Conservation (phyloP, 2,888 invertebrate genomes). For the Callyntrura sp. region DNA sequence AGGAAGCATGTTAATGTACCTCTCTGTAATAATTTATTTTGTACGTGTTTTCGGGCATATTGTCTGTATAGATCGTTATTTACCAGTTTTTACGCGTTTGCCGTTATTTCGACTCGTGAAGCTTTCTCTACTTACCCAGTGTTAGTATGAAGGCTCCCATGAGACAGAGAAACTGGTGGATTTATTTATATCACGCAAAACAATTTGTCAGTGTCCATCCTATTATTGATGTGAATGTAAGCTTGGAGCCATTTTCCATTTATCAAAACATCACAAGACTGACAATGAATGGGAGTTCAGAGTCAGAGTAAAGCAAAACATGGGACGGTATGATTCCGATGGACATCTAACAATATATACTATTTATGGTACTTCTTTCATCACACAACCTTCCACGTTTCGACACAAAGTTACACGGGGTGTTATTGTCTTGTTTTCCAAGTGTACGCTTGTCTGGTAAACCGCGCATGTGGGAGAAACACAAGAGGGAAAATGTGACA, state of each 20-base stretch:
- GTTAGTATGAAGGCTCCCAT: slow-evolving; percentile 47
- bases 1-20: slow-evolving; percentile 21
- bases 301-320: too few species aligned
- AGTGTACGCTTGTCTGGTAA: neutral
- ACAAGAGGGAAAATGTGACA: neutral
- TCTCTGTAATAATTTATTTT: neutral
- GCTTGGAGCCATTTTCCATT: slow-evolving; percentile 63
- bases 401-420: neutral
- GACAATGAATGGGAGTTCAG: slow-evolving; percentile 40
- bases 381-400: slow-evolving; percentile 3
- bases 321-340: neutral
- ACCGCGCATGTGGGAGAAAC: neutral
- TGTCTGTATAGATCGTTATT: too few species aligned
- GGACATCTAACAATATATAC: slow-evolving; percentile 62
- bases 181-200: slow-evolving; percentile 78
- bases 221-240: slow-evolving; percentile 70
- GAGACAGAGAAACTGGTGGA: slow-evolving; percentile 61
- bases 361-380: slow-evolving; percentile 31
- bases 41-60: neutral
- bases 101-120: too few species aligned
- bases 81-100: too few species aligned
- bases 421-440: slow-evolving; percentile 7
- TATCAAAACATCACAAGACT: slow-evolving; percentile 68
- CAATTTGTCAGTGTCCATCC: slow-evolving; percentile 78
- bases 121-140: too few species aligned